These are phyloP conservation scores for Thalpophila matura DNA, from an alignment of 2,888 invertebrate species.

Conservation along the genomic window DNA sequence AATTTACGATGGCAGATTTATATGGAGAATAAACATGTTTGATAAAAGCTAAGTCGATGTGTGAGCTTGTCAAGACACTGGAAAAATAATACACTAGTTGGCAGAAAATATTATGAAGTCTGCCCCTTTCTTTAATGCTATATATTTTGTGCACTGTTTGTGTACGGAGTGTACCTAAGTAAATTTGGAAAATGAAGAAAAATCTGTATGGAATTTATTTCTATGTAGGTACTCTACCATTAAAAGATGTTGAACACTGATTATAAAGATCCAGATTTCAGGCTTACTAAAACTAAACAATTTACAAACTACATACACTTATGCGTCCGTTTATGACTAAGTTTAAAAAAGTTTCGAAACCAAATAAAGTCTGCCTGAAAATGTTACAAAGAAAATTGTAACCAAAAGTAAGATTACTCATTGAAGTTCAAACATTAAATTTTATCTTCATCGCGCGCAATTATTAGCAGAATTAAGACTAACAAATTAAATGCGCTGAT, in stretches of 20 bases:
- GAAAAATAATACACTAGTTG: slow-evolving; percentile 15
- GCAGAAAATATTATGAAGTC: neutral
- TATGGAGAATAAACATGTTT: slow-evolving; percentile 19
- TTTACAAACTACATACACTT: slow-evolving; percentile 20
- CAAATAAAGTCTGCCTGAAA: slow-evolving; percentile 18
- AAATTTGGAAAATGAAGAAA: neutral
- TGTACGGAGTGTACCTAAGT: neutral
- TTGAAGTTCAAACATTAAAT: slow-evolving; percentile 48
- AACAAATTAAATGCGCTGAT: slow-evolving; percentile 53
- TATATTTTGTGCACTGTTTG: neutral
- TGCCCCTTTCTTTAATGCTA: slow-evolving; percentile 7
- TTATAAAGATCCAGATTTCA: slow-evolving; percentile 19
- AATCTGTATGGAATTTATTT: neutral
- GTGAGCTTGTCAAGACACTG: neutral
- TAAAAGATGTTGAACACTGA: neutral
- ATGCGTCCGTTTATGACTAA: slow-evolving; percentile 18
- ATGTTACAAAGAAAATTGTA: slow-evolving; percentile 38
- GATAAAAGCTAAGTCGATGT: slow-evolving; percentile 12
- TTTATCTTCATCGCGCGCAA: slow-evolving; percentile 51
- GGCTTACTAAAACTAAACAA: slow-evolving; percentile 3
- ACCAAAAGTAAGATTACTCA: slow-evolving; percentile 43
- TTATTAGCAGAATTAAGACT: slow-evolving; percentile 56
- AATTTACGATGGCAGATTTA: slow-evolving; percentile 21
- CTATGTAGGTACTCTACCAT: too few species aligned
- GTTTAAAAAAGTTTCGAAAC: slow-evolving; percentile 22